Evolutionary conservation across 2,888 invertebrate species (phyloP).

Genomic region (Drosophila siamana): DNA sequence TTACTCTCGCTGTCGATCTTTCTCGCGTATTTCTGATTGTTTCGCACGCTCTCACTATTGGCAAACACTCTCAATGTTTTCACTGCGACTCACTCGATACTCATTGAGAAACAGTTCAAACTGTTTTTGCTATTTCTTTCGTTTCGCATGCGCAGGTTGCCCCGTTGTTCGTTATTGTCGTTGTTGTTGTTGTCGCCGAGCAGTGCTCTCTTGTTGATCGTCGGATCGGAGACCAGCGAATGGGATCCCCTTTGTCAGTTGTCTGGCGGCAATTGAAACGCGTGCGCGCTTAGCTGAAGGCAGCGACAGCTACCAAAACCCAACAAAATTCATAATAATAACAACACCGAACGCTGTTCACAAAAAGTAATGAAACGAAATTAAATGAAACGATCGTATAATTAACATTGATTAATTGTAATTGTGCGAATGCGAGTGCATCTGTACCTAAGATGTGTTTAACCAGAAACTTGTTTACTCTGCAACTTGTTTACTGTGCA

Average conservation of each 20-base stretch:
- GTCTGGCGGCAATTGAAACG: slow-evolving; percentile 73
- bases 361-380: slow-evolving; percentile 31
- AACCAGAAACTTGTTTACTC: slow-evolving; percentile 50
- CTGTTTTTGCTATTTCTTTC: slow-evolving; percentile 39
- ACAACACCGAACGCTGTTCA: slow-evolving; percentile 16
- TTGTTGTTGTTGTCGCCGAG: slow-evolving; percentile 23
- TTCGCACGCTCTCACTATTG: slow-evolving; percentile 11
- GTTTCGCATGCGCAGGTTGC: slow-evolving; percentile 70
- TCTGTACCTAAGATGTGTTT: slow-evolving; percentile 9
- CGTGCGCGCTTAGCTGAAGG: slow-evolving; percentile 68
- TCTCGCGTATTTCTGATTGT: neutral
- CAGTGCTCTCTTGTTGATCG: slow-evolving; percentile 21
- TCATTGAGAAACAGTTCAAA: slow-evolving; percentile 26
- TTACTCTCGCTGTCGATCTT: neutral
- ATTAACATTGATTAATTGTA: neutral
- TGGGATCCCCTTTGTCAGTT: slow-evolving; percentile 62
- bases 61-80: slow-evolving; percentile 18
- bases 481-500: slow-evolving; percentile 35
- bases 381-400: slow-evolving; percentile 2
- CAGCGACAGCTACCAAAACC: slow-evolving; percentile 49
- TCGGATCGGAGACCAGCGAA: slow-evolving; percentile 27
- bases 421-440: slow-evolving; percentile 3
- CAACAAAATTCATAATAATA: slow-evolving; percentile 22
- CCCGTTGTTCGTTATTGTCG: slow-evolving; percentile 20
- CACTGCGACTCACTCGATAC: slow-evolving; percentile 10